phyloP scores from a whole-genome alignment of 2,888 invertebrate species.

The Phymatocera aterrima region DNA sequence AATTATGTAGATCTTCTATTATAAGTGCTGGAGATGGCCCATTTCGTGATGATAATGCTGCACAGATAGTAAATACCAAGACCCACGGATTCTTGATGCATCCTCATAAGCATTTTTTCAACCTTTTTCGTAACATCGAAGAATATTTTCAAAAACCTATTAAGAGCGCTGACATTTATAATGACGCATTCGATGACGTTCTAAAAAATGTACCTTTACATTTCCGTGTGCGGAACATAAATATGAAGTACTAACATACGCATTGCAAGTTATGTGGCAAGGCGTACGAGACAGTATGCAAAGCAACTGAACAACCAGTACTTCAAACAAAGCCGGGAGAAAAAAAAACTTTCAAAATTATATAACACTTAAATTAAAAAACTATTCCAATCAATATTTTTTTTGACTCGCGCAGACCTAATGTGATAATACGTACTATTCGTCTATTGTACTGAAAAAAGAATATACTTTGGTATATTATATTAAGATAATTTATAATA shows the following conservation, averaged over 20 bases:
- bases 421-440: too few species aligned
- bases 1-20: not conserved
- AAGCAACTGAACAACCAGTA: not conserved
- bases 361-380: too few species aligned
- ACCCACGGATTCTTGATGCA: too few species aligned
- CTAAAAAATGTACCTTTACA: not conserved
- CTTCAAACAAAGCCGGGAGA: slow-evolving; percentile 1
- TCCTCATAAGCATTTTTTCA: too few species aligned
- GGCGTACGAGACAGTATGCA: slow-evolving; percentile 4
- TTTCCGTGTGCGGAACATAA: slow-evolving; percentile 14
- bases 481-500: too few species aligned
- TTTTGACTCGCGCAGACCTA: too few species aligned
- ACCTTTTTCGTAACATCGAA: not conserved
- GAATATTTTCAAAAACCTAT: not conserved
- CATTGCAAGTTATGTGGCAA: not conserved
- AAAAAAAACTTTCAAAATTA: slow-evolving; percentile 2
- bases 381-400: too few species aligned
- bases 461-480: too few species aligned
- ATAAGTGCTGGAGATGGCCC: not conserved
- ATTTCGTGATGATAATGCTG: too few species aligned
- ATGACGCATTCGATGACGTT: not conserved
- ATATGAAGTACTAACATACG: not conserved
- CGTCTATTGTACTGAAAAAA: too few species aligned
- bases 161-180: not conserved
- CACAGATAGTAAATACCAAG: too few species aligned